Evolutionary conservation across 1,140 invertebrate genomes (phyloP).

Genomic region (Lanistes nyassanus): DNA sequence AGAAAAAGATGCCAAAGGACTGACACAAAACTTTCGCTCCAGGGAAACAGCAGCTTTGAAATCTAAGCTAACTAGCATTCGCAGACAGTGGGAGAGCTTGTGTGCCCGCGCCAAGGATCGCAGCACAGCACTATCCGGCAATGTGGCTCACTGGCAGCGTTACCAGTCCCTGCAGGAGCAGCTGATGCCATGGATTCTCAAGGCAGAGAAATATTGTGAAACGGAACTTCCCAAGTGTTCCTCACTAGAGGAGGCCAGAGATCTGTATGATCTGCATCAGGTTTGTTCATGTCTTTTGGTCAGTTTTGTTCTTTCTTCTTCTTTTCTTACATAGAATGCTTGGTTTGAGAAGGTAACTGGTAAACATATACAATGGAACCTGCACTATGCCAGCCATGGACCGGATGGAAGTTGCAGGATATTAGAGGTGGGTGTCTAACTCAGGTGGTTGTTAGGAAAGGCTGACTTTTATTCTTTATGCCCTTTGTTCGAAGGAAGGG

Average conservation of each 20-base stretch:
- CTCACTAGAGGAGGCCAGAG: constrained; percentile 81
- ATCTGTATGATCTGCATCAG: constrained; percentile 73
- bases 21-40: constrained; percentile 70
- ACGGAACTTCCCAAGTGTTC: constrained; percentile 73
- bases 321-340: not conserved
- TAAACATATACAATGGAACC: no score
- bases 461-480: not conserved
- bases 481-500: not conserved
- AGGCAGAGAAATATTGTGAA: constrained; percentile 82
- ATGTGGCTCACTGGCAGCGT: constrained; percentile 84
- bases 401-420: no score
- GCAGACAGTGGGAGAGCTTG: constrained; percentile 62
- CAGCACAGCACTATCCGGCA: constrained; percentile 77
- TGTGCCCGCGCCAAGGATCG: constrained; percentile 72
- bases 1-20: constrained; percentile 79
- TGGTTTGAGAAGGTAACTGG: no score
- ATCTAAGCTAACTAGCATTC: constrained; percentile 56
- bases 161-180: constrained; percentile 82
- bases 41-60: constrained; percentile 61
- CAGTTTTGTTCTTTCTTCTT: not conserved
- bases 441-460: no score
- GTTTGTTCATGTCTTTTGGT: constrained; percentile 42
- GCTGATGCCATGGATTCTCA: constrained; percentile 88
- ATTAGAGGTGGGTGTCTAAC: no score
- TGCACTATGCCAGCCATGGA: no score